Evolutionary conservation across 2,888 invertebrate species (phyloP).

Genomic region (Laothoe populi): DNA sequence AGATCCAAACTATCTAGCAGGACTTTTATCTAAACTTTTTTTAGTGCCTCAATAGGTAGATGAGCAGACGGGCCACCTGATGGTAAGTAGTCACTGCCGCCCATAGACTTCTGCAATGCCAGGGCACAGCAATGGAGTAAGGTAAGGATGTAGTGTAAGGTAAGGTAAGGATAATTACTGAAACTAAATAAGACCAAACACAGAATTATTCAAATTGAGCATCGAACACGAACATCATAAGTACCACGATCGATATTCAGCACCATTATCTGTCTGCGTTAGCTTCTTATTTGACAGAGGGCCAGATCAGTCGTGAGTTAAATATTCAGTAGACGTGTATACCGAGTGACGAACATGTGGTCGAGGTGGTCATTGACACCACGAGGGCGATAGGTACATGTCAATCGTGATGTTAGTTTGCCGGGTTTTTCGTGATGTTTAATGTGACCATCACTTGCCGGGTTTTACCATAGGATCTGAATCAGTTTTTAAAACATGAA

Average conservation of each 20-base stretch:
- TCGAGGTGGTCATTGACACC: constrained; percentile 38
- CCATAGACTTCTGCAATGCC: no score
- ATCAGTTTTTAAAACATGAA: not conserved
- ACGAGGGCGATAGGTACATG: constrained; percentile 31
- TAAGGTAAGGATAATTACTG: no score
- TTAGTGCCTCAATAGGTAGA: no score
- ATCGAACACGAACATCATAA: not conserved
- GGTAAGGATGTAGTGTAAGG: no score
- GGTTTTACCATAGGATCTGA: constrained; percentile 16
- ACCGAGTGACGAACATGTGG: constrained; percentile 39
- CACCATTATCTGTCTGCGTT: constrained; percentile 22
- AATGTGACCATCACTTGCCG: not conserved
- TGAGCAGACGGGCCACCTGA: no score
- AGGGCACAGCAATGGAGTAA: no score
- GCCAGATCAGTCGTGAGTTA: constrained; percentile 48
- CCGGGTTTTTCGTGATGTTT: constrained; percentile 11
- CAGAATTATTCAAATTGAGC: not conserved
- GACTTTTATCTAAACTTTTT: no score
- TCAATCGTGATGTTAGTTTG: no score
- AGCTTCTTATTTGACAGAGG: constrained; percentile 42
- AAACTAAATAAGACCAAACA: no score
- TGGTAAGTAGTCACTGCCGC: no score
- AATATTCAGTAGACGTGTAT: constrained; percentile 53
- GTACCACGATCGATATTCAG: not conserved
- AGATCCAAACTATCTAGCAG: no score